These are phyloP conservation scores for Blera fallax DNA, from an alignment of 2,888 invertebrate species.

Conservation along the genomic window DNA sequence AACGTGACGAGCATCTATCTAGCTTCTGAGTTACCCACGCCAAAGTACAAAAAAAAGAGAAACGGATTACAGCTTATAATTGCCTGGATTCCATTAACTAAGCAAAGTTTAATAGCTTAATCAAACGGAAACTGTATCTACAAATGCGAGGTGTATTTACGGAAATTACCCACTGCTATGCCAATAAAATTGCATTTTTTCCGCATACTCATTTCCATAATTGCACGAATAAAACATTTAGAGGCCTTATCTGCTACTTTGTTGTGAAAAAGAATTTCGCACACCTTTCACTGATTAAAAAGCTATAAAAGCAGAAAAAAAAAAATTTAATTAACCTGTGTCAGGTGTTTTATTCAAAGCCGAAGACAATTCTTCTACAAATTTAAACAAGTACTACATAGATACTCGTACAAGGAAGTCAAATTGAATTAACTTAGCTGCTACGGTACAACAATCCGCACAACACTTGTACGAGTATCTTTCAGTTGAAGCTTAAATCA, in stretches of 20 bases:
- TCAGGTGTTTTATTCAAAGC: not conserved
- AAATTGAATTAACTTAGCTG: conserved; percentile 47
- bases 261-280: not conserved
- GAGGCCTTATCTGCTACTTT: not conserved
- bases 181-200: conserved; percentile 28
- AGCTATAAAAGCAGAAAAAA: not conserved
- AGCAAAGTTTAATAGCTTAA: conserved; percentile 29
- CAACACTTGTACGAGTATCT: conserved; percentile 10
- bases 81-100: conserved; percentile 19
- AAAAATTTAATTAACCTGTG: not conserved
- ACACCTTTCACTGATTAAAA: not conserved
- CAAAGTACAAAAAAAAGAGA: not conserved
- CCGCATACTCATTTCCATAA: conserved; percentile 14
- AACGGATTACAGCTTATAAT: not conserved
- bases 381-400: not conserved
- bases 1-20: not conserved
- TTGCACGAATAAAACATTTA: not conserved
- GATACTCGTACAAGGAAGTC: conserved; percentile 49
- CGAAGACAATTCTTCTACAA: not conserved
- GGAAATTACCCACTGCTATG: not conserved
- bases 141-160: too few species aligned
- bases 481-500: conserved; percentile 18
- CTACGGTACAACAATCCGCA: conserved; percentile 34
- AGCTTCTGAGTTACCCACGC: not conserved
- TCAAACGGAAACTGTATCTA: conserved; percentile 43